Evolutionary conservation across 1,140 invertebrate species (phyloP).

Genomic region (Homalodisca vitripennis): DNA sequence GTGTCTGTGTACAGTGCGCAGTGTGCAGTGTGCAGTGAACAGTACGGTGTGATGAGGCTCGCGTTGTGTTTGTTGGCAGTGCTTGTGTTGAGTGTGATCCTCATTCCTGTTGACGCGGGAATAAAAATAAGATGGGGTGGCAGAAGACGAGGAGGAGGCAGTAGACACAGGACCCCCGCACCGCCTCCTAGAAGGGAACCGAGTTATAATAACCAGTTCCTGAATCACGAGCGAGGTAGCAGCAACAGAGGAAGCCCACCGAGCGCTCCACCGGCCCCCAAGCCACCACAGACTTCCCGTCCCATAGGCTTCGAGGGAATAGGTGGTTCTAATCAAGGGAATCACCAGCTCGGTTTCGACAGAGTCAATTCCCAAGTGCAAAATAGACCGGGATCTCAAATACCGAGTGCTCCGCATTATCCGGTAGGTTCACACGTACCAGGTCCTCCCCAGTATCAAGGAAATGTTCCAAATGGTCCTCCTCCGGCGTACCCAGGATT

Average conservation of each 20-base stretch:
- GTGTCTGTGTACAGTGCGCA: too few relatives aligned
- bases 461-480: neutral
- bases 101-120: too few relatives aligned
- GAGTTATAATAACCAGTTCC: neutral
- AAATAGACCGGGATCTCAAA: neutral
- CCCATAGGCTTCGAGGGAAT: constrained; percentile 6
- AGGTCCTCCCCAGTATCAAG: neutral
- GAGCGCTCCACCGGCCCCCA: neutral
- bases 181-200: neutral
- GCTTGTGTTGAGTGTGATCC: too few relatives aligned
- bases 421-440: neutral
- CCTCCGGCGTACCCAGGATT: neutral
- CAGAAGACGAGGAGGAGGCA: neutral
- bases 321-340: neutral
- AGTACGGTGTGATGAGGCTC: too few relatives aligned
- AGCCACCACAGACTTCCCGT: neutral
- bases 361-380: neutral
- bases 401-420: neutral
- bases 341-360: constrained; percentile 1
- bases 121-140: neutral
- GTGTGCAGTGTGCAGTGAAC: too few relatives aligned
- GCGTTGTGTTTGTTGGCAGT: too few relatives aligned
- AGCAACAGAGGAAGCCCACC: neutral
- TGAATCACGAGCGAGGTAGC: neutral
- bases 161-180: neutral